Conservation (phyloP, 1,140 invertebrate genomes). For the Hypothenemus hampei region DNA sequence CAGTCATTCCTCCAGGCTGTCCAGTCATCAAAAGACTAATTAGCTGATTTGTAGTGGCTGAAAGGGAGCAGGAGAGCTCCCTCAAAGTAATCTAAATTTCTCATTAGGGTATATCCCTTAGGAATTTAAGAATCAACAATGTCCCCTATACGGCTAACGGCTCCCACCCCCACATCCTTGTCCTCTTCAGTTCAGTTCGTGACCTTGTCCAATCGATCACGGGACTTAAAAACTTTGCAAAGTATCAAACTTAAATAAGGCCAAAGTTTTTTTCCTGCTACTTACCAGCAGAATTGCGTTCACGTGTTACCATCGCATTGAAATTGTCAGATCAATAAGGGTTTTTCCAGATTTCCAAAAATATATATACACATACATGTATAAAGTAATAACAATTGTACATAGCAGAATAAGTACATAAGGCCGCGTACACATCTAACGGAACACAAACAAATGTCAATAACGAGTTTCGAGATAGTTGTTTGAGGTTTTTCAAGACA, state of each 20-base stretch:
- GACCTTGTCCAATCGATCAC: constrained; percentile 28
- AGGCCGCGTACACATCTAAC: no score
- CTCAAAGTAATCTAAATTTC: constrained; percentile 47
- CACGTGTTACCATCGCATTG: no score
- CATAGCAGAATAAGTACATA: no score
- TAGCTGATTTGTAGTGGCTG: constrained; percentile 46
- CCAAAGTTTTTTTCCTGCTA: constrained; percentile 14
- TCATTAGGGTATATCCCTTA: constrained; percentile 39
- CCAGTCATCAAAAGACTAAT: constrained; percentile 38
- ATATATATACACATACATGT: no score
- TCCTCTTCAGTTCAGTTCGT: constrained; percentile 23
- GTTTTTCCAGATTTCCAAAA: no score
- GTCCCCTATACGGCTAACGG: no score
- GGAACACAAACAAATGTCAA: no score
- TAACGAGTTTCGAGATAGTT: no score
- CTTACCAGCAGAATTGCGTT: constrained; percentile 6
- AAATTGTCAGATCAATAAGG: no score
- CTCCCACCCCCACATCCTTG: no score
- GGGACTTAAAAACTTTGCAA: constrained; percentile 18
- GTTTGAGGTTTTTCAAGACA: no score
- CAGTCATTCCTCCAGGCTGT: constrained; percentile 1
- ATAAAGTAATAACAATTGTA: no score
- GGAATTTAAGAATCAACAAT: constrained; percentile 25
- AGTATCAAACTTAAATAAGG: constrained; percentile 28
- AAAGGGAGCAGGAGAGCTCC: constrained; percentile 41